Conservation (phyloP, 2,113 vertebrate genomes). For the cattle (Bos taurus) region DNA sequence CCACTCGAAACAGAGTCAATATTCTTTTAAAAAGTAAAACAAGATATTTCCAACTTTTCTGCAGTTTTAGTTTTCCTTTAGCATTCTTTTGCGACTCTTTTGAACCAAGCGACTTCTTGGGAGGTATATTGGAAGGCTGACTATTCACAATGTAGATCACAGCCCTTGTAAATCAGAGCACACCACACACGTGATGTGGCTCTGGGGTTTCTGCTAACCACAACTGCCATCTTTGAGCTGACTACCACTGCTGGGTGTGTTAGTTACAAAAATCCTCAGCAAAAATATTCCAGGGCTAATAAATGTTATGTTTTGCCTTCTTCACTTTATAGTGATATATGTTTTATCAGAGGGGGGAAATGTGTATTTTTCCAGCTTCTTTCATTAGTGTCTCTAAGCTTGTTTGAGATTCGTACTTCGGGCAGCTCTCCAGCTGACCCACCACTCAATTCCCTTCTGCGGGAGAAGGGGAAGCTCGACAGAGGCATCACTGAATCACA, state of each 20-base stretch:
- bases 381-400: not conserved
- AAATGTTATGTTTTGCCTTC: not conserved
- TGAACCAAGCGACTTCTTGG: slow-evolving; percentile 39
- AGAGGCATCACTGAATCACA: not conserved
- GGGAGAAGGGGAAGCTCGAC: not conserved
- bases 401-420: too few species aligned
- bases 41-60: not conserved
- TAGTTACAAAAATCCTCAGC: not conserved
- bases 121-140: slow-evolving; percentile 36
- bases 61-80: not conserved
- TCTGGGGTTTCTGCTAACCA: slow-evolving; percentile 16
- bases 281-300: not conserved
- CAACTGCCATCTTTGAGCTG: not conserved
- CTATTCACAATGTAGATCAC: slow-evolving; percentile 38
- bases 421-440: not conserved
- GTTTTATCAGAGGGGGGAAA: not conserved
- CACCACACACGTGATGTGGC: not conserved
- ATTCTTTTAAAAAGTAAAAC: not conserved
- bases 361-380: not conserved
- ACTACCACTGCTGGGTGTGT: not conserved
- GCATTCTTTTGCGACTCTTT: slow-evolving; percentile 11
- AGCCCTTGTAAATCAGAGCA: slow-evolving; percentile 34
- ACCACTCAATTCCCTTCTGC: not conserved
- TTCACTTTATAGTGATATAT: not conserved
- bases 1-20: not conserved